phyloP scores from a whole-genome alignment of 2,797 vertebrate species.

The Urocyon cinereoargenteus region DNA sequence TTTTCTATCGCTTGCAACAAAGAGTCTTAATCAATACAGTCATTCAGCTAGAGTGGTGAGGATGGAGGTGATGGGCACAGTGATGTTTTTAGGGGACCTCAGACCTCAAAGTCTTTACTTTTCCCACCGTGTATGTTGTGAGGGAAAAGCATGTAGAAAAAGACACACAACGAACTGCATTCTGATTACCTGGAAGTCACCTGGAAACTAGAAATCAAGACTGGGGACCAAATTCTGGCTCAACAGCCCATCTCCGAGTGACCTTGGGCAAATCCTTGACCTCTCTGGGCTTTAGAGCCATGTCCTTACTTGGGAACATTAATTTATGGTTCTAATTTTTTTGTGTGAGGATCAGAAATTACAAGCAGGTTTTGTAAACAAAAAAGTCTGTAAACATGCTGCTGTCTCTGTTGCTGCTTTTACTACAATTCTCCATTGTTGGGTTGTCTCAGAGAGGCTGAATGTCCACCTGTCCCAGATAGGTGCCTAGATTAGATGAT shows the following conservation, averaged over 20 bases:
- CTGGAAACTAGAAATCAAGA: background rate
- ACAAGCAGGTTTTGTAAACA: background rate
- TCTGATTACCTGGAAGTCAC: background rate
- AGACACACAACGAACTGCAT: background rate
- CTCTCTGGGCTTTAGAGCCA: background rate
- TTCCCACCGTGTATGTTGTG: background rate
- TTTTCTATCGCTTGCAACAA: background rate
- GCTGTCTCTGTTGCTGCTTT: background rate
- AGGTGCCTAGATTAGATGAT: background rate
- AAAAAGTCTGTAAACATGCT: background rate
- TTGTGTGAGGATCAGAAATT: background rate
- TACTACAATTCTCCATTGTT: background rate
- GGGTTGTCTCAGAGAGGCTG: background rate
- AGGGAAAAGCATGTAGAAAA: background rate
- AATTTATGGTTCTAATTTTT: background rate
- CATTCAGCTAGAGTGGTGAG: background rate
- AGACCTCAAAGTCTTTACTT: background rate
- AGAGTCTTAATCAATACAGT: background rate
- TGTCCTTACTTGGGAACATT: background rate
- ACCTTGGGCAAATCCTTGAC: background rate
- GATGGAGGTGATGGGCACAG: background rate
- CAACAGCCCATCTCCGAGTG: background rate
- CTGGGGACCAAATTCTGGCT: too few relatives aligned
- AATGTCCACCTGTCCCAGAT: background rate
- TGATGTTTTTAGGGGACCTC: too few relatives aligned